Evolutionary conservation across 2,113 vertebrate species (phyloP).

Genomic region (Sterrhoptilus dennistouni): DNA sequence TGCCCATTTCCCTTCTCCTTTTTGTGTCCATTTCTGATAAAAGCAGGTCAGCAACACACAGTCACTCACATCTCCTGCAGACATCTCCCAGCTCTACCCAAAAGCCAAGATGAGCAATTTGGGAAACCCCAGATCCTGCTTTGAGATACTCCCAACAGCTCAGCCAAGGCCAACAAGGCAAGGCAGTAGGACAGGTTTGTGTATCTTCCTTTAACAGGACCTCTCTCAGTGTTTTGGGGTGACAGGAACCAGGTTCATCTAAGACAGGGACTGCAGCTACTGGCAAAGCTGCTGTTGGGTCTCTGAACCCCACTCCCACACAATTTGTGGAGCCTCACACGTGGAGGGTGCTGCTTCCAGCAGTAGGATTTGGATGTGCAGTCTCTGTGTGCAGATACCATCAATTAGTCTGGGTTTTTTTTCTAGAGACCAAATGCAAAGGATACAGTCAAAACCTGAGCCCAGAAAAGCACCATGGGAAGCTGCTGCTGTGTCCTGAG

Average conservation of each 20-base stretch:
- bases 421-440: background rate
- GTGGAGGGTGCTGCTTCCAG: background rate
- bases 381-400: accelerated
- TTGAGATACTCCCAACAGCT: background rate
- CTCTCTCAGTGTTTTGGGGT: background rate
- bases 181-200: background rate
- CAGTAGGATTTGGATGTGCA: background rate
- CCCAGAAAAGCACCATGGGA: accelerated
- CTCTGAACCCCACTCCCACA: accelerated
- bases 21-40: background rate
- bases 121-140: background rate
- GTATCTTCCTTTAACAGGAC: background rate
- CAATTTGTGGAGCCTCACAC: accelerated
- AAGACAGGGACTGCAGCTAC: background rate
- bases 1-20: background rate
- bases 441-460: background rate
- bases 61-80: background rate
- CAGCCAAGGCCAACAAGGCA: background rate
- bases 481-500: background rate
- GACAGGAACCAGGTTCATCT: background rate
- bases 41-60: background rate
- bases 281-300: accelerated
- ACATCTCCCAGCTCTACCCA: background rate
- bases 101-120: accelerated
- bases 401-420: background rate